These are phyloP conservation scores for Acanthopleura granulata DNA, from an alignment of 2,888 invertebrate genomes.

Conservation along the genomic window DNA sequence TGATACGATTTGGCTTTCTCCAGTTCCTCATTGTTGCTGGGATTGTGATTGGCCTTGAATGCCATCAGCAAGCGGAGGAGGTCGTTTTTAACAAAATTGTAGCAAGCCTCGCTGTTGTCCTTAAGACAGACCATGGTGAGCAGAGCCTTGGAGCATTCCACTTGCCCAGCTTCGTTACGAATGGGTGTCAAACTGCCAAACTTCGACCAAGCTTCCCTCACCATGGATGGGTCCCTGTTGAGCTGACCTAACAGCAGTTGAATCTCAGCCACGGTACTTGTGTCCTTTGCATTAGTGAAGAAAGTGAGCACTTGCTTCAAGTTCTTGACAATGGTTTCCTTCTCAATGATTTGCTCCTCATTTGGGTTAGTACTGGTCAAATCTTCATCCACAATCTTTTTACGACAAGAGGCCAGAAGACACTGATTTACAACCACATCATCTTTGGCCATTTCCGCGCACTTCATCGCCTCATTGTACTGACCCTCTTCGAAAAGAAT, in stretches of 20 bases:
- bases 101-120: background rate
- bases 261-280: slow-evolving; percentile 24
- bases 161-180: slow-evolving; percentile 39
- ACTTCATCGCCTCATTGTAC: slow-evolving; percentile 35
- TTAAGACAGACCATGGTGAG: background rate
- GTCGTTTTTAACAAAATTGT: background rate
- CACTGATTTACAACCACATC: slow-evolving; percentile 39
- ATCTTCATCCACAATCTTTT: slow-evolving; percentile 31
- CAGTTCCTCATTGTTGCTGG: background rate
- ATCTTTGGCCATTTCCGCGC: slow-evolving; percentile 36
- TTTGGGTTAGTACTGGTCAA: background rate
- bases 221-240: slow-evolving; percentile 17
- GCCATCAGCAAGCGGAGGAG: background rate
- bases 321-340: background rate
- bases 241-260: slow-evolving; percentile 6
- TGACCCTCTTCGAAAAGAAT: slow-evolving; percentile 40
- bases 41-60: background rate
- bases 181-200: slow-evolving; percentile 36
- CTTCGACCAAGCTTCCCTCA: slow-evolving; percentile 34
- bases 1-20: background rate
- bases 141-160: slow-evolving; percentile 39
- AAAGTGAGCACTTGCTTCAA: background rate
- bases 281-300: background rate
- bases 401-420: slow-evolving; percentile 27
- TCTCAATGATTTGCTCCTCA: no score